Conservation (phyloP, 2,113 vertebrate species). For the Butastur rufipennis region DNA sequence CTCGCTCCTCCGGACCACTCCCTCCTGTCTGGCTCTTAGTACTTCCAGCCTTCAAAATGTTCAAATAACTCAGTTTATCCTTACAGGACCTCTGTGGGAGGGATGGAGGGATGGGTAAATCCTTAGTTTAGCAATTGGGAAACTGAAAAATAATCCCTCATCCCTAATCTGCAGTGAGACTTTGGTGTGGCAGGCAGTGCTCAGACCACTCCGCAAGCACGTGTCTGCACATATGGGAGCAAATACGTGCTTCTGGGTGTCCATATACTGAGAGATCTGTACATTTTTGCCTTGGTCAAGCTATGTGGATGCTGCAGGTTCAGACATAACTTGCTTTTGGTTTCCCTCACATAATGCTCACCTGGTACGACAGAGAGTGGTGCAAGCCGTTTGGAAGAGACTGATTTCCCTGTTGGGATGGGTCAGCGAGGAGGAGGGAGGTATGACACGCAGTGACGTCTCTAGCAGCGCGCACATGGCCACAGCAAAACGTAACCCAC, state of each 20-base stretch:
- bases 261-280: neutral
- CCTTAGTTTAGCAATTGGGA: neutral
- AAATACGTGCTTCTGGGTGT: neutral
- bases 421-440: neutral
- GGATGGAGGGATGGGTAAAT: neutral
- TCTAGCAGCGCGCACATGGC: fast-evolving
- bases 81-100: neutral
- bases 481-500: neutral
- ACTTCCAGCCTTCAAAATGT: conserved; percentile 9
- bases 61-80: neutral
- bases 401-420: neutral
- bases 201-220: neutral
- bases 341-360: neutral
- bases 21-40: neutral
- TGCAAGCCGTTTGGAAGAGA: neutral
- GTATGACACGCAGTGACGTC: fast-evolving
- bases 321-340: neutral
- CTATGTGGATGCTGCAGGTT: neutral
- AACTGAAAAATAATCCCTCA: neutral
- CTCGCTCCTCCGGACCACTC: neutral
- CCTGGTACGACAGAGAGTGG: neutral
- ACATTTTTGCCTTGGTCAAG: neutral
- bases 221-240: neutral
- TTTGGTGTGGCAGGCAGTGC: neutral
- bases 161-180: neutral